Conservation (phyloP, 2,797 vertebrate genomes). For the Chelon auratus region DNA sequence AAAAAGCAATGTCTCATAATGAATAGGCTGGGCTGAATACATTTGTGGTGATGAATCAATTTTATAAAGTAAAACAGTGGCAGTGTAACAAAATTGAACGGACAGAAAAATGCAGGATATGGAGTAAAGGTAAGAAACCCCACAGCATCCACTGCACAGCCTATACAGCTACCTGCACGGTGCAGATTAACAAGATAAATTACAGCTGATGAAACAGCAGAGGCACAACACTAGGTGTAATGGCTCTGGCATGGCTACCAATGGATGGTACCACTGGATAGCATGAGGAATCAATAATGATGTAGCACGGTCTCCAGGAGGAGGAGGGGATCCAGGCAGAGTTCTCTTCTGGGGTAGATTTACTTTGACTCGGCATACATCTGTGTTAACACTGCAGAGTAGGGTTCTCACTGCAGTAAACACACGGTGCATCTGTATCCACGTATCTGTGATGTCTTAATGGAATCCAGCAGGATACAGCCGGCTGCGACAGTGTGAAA, state of each 20-base stretch:
- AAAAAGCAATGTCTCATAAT: conserved; percentile 66
- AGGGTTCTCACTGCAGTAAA: conserved; percentile 62
- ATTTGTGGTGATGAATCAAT: conserved; percentile 65
- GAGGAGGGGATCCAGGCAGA: conserved; percentile 48
- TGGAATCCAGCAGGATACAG: conserved; percentile 64
- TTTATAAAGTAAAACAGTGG: conserved; percentile 65
- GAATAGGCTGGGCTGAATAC: conserved; percentile 66
- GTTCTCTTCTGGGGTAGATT: conserved; percentile 54
- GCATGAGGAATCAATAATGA: conserved; percentile 77
- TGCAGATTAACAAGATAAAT: conserved; percentile 76
- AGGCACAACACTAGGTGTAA: conserved; percentile 53
- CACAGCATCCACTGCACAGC: conserved; percentile 20
- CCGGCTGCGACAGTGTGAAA: conserved; percentile 74
- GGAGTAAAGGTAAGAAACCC: conserved; percentile 35
- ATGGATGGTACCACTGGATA: conserved; percentile 47
- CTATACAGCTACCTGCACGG: conserved; percentile 45
- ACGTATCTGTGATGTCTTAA: conserved; percentile 73
- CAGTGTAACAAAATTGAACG: conserved; percentile 43
- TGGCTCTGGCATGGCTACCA: conserved; percentile 58
- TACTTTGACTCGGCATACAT: conserved; percentile 58
- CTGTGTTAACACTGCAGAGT: conserved; percentile 62
- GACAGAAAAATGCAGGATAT: conserved; percentile 45
- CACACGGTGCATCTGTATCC: conserved; percentile 55
- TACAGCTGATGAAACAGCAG: conserved; percentile 65
- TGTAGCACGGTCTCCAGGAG: conserved; percentile 60